Evolutionary conservation across 2,113 vertebrate genomes (phyloP).

Genomic region (Chaenogobius annularis): DNA sequence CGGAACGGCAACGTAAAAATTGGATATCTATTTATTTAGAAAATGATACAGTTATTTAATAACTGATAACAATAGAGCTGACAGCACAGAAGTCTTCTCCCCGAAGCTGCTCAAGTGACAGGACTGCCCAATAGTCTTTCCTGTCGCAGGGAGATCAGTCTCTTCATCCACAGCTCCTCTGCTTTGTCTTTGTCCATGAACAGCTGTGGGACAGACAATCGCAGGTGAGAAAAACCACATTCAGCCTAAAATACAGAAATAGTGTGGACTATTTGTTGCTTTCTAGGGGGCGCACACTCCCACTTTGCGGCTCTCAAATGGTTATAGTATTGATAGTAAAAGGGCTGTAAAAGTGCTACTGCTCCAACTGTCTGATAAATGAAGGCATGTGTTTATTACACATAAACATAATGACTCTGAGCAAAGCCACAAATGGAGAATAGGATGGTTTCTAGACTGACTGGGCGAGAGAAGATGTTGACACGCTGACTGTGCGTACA

Average conservation of each 20-base stretch:
- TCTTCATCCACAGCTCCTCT: slow-evolving; percentile 90
- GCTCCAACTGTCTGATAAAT: slow-evolving; percentile 60
- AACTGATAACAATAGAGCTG: neutral
- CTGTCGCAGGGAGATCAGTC: slow-evolving; percentile 87
- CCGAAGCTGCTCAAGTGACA: slow-evolving; percentile 75
- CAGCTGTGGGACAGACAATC: slow-evolving; percentile 74
- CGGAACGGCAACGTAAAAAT: neutral
- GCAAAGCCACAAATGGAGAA: slow-evolving; percentile 21
- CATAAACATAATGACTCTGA: slow-evolving; percentile 51
- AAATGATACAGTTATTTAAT: neutral
- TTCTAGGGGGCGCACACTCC: slow-evolving; percentile 12
- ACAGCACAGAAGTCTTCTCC: neutral
- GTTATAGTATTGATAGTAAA: slow-evolving; percentile 48
- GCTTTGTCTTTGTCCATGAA: slow-evolving; percentile 92
- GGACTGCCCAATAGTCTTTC: slow-evolving; percentile 95
- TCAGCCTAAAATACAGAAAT: neutral
- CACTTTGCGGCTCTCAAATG: slow-evolving; percentile 37
- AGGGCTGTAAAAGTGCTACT: slow-evolving; percentile 44
- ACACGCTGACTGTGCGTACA: slow-evolving; percentile 54
- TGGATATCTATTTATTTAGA: neutral
- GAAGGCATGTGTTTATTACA: slow-evolving; percentile 66
- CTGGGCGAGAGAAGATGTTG: slow-evolving; percentile 44
- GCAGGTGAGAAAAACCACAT: slow-evolving; percentile 10
- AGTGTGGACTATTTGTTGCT: neutral
- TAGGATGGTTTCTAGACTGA: slow-evolving; percentile 49